Conservation (phyloP, 2,113 vertebrate species). For the Centropristis striata region DNA sequence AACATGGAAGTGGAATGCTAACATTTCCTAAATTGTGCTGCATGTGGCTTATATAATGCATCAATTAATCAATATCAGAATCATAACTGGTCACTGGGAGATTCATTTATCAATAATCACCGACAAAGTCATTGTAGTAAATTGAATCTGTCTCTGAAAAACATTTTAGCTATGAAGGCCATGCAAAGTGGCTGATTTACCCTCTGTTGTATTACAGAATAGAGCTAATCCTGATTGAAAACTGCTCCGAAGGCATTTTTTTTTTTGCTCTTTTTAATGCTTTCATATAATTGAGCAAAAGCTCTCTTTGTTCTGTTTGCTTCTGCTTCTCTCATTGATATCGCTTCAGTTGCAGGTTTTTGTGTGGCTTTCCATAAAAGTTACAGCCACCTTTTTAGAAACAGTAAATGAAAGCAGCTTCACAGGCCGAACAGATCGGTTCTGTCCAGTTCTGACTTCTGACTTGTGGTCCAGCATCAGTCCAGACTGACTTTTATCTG, state of each 20-base stretch:
- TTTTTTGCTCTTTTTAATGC: neutral
- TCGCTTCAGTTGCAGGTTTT: neutral
- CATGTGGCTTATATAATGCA: neutral
- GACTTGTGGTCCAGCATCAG: slow-evolving; percentile 23
- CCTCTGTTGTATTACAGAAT: neutral
- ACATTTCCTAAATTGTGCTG: neutral
- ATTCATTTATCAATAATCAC: neutral
- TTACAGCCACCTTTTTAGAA: neutral
- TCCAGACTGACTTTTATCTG: slow-evolving; percentile 6
- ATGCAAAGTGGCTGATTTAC: neutral
- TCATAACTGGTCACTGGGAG: neutral
- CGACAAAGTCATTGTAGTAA: neutral
- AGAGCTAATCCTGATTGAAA: neutral
- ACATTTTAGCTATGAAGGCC: neutral
- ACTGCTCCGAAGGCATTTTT: neutral
- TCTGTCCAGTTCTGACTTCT: neutral
- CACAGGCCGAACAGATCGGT: neutral
- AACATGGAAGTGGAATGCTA: neutral
- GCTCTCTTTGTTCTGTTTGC: slow-evolving; percentile 1
- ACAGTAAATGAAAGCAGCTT: slow-evolving; percentile 3
- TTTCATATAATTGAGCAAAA: neutral
- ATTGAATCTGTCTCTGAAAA: neutral
- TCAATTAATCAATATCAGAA: neutral
- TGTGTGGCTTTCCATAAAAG: neutral
- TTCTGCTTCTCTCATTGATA: neutral